A percentile compares a stretch with the other conserved stretches of the same genome.
These are phyloP conservation scores for Catostomus latipinnis DNA, from an alignment of 2,797 vertebrate species.

Conservation along the genomic window DNA sequence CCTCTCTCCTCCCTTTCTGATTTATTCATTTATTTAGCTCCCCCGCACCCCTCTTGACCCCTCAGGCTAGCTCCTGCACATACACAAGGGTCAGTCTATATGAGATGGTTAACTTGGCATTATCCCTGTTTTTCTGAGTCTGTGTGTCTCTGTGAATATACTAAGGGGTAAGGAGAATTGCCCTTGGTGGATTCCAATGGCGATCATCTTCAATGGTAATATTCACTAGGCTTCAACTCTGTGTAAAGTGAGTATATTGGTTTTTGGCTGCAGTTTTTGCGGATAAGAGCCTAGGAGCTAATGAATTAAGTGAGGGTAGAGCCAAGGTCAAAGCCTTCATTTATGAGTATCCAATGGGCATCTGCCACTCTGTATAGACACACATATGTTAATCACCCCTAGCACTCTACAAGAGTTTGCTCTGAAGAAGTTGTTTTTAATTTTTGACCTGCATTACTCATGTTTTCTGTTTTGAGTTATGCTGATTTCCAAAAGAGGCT, in stretches of 20 bases:
- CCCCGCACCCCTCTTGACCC: constrained; percentile 36
- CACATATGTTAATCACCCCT: constrained; percentile 77
- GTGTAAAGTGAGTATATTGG: constrained; percentile 50
- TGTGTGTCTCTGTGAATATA: constrained; percentile 42
- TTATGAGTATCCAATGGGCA: constrained; percentile 76
- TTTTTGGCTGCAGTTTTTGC: constrained; percentile 72
- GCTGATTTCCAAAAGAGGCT: constrained; percentile 75
- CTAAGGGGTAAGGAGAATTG: constrained; percentile 43
- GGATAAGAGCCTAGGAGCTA: constrained; percentile 78
- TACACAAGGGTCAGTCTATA: constrained; percentile 47
- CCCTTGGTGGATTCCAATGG: constrained; percentile 59
- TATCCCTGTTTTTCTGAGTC: constrained; percentile 52
- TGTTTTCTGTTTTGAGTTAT: constrained; percentile 49
- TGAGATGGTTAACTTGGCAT: constrained; percentile 60
- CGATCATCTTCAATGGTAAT: constrained; percentile 66
- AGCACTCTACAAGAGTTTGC: constrained; percentile 69
- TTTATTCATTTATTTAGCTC: constrained; percentile 79
- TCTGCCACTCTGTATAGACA: constrained; percentile 75
- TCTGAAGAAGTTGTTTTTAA: constrained; percentile 61
- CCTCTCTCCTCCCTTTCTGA: constrained; percentile 63
- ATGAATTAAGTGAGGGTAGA: constrained; percentile 79
- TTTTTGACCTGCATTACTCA: constrained; percentile 49
- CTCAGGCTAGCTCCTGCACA: constrained; percentile 52
- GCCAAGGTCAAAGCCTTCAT: constrained; percentile 84
- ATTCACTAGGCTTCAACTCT: constrained; percentile 63